Conservation (phyloP, 2,888 invertebrate species). For the Mythimna loreyi region DNA sequence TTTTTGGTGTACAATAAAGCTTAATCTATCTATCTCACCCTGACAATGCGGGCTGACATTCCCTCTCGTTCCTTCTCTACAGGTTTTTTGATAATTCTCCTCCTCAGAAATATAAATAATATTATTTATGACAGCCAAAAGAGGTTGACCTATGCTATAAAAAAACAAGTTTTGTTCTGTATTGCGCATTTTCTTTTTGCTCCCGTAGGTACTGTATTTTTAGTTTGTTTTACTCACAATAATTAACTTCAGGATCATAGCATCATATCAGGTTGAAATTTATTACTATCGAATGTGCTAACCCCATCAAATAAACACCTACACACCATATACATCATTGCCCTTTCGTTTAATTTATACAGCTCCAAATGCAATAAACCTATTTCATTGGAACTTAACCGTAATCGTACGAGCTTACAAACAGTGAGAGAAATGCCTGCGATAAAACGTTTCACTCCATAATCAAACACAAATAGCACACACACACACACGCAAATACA, state of each 20-base stretch:
- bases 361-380: slow-evolving; percentile 31
- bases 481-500: slow-evolving; percentile 18
- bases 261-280: not conserved
- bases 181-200: too few species aligned
- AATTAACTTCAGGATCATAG: not conserved
- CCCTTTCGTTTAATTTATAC: slow-evolving; percentile 1
- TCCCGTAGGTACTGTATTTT: too few species aligned
- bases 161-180: too few species aligned
- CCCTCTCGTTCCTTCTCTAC: too few species aligned
- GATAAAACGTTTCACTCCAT: slow-evolving; percentile 43
- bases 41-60: too few species aligned
- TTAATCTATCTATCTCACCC: too few species aligned
- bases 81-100: too few species aligned
- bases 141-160: too few species aligned
- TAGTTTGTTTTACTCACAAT: not conserved
- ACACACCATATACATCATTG: not conserved
- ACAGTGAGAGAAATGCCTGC: slow-evolving; percentile 29
- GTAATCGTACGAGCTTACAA: slow-evolving; percentile 16
- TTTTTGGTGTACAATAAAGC: too few species aligned
- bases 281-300: too few species aligned
- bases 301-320: slow-evolving; percentile 6
- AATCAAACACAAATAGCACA: slow-evolving; percentile 25
- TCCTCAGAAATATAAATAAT: too few species aligned
- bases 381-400: slow-evolving; percentile 23
- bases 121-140: too few species aligned